Percentiles rank a stretch among this genome's conserved stretches.
These are phyloP conservation scores for Hystrix brachyura DNA, from an alignment of 2,113 vertebrate species.

Conservation along the genomic window DNA sequence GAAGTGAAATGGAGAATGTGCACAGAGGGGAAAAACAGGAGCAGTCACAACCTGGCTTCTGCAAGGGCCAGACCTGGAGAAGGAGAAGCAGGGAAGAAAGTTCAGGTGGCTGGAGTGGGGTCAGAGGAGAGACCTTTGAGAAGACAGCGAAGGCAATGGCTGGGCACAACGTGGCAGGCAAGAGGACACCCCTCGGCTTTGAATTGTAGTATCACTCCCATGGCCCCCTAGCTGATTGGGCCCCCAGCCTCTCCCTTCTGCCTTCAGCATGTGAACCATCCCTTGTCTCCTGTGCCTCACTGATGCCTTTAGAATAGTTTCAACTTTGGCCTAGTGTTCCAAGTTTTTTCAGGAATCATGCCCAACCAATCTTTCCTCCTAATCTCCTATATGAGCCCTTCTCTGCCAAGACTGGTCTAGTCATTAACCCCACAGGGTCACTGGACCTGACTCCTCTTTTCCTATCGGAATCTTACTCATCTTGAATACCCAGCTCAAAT, in stretches of 20 bases:
- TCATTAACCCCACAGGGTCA: conserved; percentile 30
- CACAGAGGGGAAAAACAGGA: conserved; percentile 3
- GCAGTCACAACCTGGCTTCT: neutral
- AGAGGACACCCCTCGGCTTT: neutral
- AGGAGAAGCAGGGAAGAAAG: neutral
- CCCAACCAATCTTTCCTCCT: conserved; percentile 38
- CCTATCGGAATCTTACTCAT: conserved; percentile 20
- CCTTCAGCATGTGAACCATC: neutral
- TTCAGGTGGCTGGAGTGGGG: neutral
- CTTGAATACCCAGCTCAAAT: conserved; percentile 33
- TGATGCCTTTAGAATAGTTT: conserved; percentile 5
- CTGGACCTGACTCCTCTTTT: conserved; percentile 34
- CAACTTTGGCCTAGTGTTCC: conserved; percentile 54
- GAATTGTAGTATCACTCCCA: neutral
- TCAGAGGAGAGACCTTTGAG: neutral
- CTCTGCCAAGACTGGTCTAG: neutral
- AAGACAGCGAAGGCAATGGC: neutral
- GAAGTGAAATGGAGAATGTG: conserved; percentile 78
- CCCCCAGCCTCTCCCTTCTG: neutral
- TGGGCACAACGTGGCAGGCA: neutral
- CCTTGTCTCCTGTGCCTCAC: neutral
- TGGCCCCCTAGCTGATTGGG: neutral
- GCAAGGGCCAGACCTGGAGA: neutral
- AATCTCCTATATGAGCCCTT: neutral
- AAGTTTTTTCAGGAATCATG: conserved; percentile 56